Percentiles rank a stretch among this genome's conserved stretches.
phyloP scores from a whole-genome alignment of 2,113 vertebrate species.

The Orthonyx spaldingii region DNA sequence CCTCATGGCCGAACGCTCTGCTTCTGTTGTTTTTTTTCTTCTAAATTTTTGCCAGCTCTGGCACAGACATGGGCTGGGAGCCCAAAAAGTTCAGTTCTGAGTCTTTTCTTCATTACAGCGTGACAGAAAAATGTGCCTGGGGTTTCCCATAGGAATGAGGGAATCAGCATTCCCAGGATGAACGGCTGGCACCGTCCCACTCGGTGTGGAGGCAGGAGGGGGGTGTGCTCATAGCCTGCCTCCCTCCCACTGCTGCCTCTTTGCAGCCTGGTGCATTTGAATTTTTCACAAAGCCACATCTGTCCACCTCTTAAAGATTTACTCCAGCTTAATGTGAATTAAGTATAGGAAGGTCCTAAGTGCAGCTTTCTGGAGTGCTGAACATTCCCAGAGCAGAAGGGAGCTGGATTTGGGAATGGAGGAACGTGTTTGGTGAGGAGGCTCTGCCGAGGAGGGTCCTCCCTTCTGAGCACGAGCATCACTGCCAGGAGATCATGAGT shows the following conservation, averaged over 20 bases:
- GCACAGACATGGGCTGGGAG: neutral
- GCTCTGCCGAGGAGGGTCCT: neutral
- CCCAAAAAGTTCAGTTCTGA: conserved; percentile 6
- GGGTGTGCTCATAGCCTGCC: neutral
- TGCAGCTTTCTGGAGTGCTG: neutral
- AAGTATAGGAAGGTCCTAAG: neutral
- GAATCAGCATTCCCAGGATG: conserved; percentile 6
- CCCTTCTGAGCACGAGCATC: neutral
- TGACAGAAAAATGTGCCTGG: neutral
- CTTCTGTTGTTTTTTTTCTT: neutral
- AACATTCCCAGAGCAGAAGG: neutral
- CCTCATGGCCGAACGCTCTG: neutral
- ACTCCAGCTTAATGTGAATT: neutral
- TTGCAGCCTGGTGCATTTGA: neutral
- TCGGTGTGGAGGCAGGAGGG: neutral
- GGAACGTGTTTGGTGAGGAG: fast-evolving
- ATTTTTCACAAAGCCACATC: conserved; percentile 50
- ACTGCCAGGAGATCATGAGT: neutral
- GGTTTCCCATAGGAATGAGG: neutral
- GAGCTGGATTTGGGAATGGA: neutral
- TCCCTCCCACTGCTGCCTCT: neutral
- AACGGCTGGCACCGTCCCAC: neutral
- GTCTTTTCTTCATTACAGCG: neutral
- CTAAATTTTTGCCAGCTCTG: conserved; percentile 4
- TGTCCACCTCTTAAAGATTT: conserved; percentile 9